Evolutionary conservation across 2,797 vertebrate species (phyloP).

Genomic region (Vultur gryphus): DNA sequence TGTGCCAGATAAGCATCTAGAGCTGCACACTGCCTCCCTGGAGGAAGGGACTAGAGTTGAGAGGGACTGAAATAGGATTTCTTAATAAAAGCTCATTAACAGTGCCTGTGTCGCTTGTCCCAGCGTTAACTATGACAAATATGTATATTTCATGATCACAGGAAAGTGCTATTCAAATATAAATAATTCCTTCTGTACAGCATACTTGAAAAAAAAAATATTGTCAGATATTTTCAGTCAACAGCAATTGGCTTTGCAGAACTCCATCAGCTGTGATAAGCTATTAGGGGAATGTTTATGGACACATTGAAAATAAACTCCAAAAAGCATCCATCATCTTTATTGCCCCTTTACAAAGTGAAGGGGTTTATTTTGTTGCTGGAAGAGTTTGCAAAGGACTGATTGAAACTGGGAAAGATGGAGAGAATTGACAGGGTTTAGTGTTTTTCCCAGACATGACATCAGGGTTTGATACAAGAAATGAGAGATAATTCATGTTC

Average conservation of each 20-base stretch:
- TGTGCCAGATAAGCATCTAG: background rate
- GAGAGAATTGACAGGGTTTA: background rate
- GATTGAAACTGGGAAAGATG: background rate
- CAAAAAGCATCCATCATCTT: constrained; percentile 39
- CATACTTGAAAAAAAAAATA: background rate
- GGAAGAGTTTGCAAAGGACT: background rate
- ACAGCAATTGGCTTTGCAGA: background rate
- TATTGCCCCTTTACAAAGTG: background rate
- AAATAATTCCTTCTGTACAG: background rate
- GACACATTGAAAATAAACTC: constrained; percentile 10
- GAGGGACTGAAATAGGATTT: background rate
- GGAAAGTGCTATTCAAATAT: background rate
- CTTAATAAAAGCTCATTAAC: constrained; percentile 9
- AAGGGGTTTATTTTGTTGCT: background rate
- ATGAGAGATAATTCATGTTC: background rate
- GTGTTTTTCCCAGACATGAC: background rate
- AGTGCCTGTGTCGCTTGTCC: fast-evolving
- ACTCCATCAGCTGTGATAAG: constrained; percentile 10
- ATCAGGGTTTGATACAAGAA: background rate
- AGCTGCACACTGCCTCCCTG: background rate
- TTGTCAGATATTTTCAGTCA: background rate
- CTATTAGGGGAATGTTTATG: constrained; percentile 21
- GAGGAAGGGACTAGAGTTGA: background rate
- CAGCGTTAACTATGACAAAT: background rate
- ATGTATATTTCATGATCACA: background rate